phyloP scores from a whole-genome alignment of 2,888 invertebrate species.

The Tiphia femorata region DNA sequence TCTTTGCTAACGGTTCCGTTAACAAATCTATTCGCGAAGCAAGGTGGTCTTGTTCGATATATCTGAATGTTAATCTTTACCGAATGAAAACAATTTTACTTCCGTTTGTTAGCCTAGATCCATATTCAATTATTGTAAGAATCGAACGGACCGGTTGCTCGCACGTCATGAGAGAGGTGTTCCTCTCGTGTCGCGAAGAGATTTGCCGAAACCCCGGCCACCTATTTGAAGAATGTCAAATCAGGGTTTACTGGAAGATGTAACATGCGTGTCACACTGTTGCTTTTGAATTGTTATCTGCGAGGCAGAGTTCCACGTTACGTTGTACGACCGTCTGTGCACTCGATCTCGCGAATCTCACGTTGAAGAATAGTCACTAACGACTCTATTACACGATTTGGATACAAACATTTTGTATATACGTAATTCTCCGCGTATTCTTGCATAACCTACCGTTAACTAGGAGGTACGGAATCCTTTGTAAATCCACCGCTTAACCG shows the following conservation, averaged over 20 bases:
- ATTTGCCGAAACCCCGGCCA: slow-evolving; percentile 58
- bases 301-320: neutral
- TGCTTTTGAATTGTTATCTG: slow-evolving; percentile 21
- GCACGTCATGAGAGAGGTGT: slow-evolving; percentile 15
- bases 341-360: too few species aligned
- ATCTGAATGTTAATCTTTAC: neutral
- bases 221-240: slow-evolving; percentile 51
- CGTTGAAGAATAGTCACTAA: slow-evolving; percentile 12
- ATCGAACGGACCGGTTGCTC: too few species aligned
- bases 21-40: slow-evolving; percentile 36
- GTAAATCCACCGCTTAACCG: too few species aligned
- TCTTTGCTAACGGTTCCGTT: slow-evolving; percentile 33
- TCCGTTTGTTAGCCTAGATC: neutral
- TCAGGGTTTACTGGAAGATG: slow-evolving; percentile 54
- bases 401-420: too few species aligned
- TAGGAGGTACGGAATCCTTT: too few species aligned
- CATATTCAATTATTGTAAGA: too few species aligned
- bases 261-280: slow-evolving; percentile 40
- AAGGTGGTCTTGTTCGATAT: slow-evolving; percentile 4
- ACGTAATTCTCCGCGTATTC: too few species aligned
- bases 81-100: too few species aligned
- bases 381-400: too few species aligned
- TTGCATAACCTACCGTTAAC: neutral
- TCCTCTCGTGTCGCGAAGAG: slow-evolving; percentile 37
- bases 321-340: neutral